Evolutionary conservation across 2,888 invertebrate species (phyloP), one percentile per base, ranked within the genome.

Genomic region (Gortyna flavago): DNA sequence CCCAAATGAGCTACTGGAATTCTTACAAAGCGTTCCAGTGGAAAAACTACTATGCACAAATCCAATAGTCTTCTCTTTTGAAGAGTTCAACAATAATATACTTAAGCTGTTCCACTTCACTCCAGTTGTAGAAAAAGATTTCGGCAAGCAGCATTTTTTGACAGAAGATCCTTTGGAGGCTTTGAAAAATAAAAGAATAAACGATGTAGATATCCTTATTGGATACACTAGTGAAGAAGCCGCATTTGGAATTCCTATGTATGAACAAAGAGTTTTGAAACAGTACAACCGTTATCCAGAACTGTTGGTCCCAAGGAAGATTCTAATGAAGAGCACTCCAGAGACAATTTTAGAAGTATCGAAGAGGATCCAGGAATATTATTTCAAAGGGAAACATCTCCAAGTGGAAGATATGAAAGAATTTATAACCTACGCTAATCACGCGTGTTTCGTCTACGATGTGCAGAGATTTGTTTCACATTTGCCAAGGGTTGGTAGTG

Each of bases 211-310:
- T 0, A 96, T 98, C 91, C 97, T 98, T 90, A 96, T 97, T 41
- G 98, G 98, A 2, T 91, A 97, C 16, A 98, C 97, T 18, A 97
- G 97, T 1, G 97, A 97, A 75, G 98, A 98, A 94, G 97, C 97
- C 0, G 44, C 92, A 25, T 3, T 92, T 2, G 87, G 71, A 0
- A 48, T 91, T 32, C 54, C 77, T 6, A 0, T 11, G 6, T 75
- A 89, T 16, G 89, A 89, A 72, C 38, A 75, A 0, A 41, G 38
- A 4, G 21, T 88, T 0, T 29, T 83, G 18, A n/a, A 85, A 13
- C 75, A 77, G 1, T 93, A 91, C 72, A 86, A 87, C 18, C 88
- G 81, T 75, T 92, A 90, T 59, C 81, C 89, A 18, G 95, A 95
- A 78, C 32, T 91, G 21, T 76, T 93, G 1, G 90, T 92, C 0